Percentiles rank a stretch among this genome's conserved stretches.
Evolutionary conservation across 2,888 invertebrate species (phyloP).

Genomic region (Therioaphis trifolii): DNA sequence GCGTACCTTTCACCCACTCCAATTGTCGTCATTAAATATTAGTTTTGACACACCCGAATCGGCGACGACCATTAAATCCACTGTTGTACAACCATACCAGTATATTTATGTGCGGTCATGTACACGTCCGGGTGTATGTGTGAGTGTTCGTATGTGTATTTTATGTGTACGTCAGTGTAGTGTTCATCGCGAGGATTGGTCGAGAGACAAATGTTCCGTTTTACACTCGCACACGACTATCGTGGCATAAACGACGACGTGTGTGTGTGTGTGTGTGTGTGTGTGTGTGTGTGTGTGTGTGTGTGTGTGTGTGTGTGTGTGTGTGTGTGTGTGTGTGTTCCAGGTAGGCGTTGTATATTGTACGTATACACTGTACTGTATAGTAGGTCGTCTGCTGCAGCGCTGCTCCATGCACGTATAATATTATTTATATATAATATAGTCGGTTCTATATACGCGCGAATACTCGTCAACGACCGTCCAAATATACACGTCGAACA

Average conservation of each 20-base stretch:
- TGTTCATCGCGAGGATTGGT: not conserved
- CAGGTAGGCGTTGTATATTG: too few relatives aligned
- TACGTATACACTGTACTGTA: not conserved
- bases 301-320: not conserved
- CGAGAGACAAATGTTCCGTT: conserved; percentile 31
- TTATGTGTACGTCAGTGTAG: not conserved
- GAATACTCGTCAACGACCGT: not conserved
- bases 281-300: too few relatives aligned
- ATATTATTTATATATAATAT: too few relatives aligned
- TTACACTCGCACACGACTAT: conserved; percentile 21
- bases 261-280: not conserved
- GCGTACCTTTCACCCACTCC: not conserved
- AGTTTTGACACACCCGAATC: conserved; percentile 24
- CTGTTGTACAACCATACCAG: too few relatives aligned
- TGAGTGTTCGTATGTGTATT: too few relatives aligned
- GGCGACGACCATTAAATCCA: conserved; percentile 9
- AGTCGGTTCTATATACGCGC: too few relatives aligned
- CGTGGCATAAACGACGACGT: conserved; percentile 10
- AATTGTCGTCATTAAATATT: conserved; percentile 7
- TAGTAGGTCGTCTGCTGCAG: too few relatives aligned
- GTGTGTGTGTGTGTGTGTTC: not conserved
- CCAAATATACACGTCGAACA: not conserved
- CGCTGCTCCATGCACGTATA: too few relatives aligned
- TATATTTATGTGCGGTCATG: too few relatives aligned
- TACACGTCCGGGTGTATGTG: not conserved